Evolutionary conservation across 2,797 vertebrate genomes (phyloP), one percentile per base, ranked within the genome.

Genomic region (Eidolon dupreanum): DNA sequence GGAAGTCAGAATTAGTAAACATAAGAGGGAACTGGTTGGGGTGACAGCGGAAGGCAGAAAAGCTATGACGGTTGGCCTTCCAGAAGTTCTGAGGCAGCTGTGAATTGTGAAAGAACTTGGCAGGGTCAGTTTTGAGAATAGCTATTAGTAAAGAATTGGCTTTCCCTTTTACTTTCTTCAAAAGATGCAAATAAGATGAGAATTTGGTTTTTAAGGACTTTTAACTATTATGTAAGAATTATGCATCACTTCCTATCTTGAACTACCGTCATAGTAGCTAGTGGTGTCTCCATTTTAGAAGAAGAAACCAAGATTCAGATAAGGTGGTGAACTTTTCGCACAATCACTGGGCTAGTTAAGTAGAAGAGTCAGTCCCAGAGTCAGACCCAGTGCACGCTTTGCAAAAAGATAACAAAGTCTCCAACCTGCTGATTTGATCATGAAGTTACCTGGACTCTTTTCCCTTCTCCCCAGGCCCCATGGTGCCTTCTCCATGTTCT

Each of bases 101-200:
- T 33, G 77, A 17, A 11, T 9, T 36, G 51, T 59, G 75, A 82
- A 92, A 78, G 24, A 65, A 5, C 43, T 55, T 31, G 31, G 51
- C 59, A 36, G 33, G 6, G 6, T 46, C 51, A 22, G 28, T 91
- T 66, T 53, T 65, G 79, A 70, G 88, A 78, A 88, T 1, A 57
- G 31, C 59, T 55, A 6, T 38, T 43, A 81, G 78, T 36, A 28
- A n/a, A 3, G 5, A 79, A 5, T 33, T 11, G 4, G 26, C 38
- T 92, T 88, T 61, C 41, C 36, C 79, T 82, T 87, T 66, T 8
- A 49, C 17, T 20, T 78, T 41, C 55, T 95, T 91, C 36, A 71
- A 88, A 51, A 86, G 73, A 78, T 82, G 61, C 70, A 93, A 85
- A 92, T 88, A 53, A 85, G 88, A 31, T 4, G 8, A 26, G 16